Evolutionary conservation across 2,797 vertebrate genomes (phyloP).

Genomic region (Buphagus erythrorhynchus): DNA sequence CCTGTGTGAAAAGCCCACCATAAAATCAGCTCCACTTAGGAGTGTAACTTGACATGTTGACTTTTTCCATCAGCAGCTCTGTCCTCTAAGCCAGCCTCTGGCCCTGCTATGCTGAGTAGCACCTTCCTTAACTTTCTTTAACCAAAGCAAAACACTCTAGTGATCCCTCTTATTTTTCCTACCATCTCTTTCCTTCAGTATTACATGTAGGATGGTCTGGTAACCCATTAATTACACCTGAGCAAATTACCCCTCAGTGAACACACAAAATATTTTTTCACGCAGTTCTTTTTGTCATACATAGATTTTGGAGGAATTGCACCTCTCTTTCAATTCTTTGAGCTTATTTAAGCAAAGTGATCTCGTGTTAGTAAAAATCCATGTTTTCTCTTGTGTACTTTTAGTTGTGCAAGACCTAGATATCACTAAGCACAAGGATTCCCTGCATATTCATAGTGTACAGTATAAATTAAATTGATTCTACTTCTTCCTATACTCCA

Average conservation of each 20-base stretch:
- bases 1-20: conserved; percentile 52
- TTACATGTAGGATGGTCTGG: not conserved
- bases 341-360: not conserved
- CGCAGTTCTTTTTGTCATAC: not conserved
- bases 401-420: not conserved
- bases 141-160: not conserved
- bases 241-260: not conserved
- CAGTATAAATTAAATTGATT: not conserved
- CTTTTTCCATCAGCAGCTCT: conserved; percentile 46
- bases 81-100: conserved; percentile 43
- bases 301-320: not conserved
- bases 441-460: not conserved
- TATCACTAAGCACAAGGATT: not conserved
- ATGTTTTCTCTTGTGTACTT: not conserved
- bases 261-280: not conserved
- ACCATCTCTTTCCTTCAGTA: not conserved
- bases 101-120: not conserved
- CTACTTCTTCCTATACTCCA: not conserved
- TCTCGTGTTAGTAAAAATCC: not conserved
- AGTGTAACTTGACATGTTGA: conserved; percentile 42
- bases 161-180: not conserved
- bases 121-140: not conserved
- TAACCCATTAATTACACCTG: not conserved
- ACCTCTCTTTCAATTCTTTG: not conserved
- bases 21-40: conserved; percentile 61